These are phyloP conservation scores for Rafetus swinhoei DNA, from an alignment of 2,113 vertebrate genomes.

Conservation along the genomic window DNA sequence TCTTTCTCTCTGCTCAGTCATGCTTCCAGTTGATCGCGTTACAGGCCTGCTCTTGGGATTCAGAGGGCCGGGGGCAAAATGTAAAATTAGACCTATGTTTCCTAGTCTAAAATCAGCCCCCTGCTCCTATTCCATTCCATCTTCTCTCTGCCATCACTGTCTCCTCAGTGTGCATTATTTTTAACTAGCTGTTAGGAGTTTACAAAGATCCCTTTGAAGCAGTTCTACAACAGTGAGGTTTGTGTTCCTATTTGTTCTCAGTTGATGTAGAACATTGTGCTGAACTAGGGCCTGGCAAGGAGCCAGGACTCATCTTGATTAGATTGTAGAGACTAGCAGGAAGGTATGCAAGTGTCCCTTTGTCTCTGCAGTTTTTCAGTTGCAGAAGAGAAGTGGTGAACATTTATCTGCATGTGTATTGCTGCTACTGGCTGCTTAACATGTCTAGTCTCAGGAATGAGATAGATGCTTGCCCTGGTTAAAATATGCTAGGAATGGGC, in stretches of 20 bases:
- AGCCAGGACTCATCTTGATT: background rate
- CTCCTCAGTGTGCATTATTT: background rate
- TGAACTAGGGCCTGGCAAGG: background rate
- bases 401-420: background rate
- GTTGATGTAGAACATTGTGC: background rate
- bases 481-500: background rate
- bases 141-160: background rate
- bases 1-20: background rate
- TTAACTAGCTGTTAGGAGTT: background rate
- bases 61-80: background rate
- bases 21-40: background rate
- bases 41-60: background rate
- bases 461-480: background rate
- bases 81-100: background rate
- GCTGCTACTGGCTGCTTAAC: background rate
- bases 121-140: background rate
- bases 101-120: background rate
- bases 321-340: background rate
- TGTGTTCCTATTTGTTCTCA: background rate
- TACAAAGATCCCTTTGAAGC: background rate
- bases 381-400: background rate
- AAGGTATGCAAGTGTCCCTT: background rate
- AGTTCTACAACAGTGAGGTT: background rate
- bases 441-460: background rate
- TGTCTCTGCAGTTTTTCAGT: background rate